Percentiles rank a stretch among this genome's conserved stretches.
phyloP scores from a whole-genome alignment of 2,888 invertebrate genomes.

The Acleris laterana region DNA sequence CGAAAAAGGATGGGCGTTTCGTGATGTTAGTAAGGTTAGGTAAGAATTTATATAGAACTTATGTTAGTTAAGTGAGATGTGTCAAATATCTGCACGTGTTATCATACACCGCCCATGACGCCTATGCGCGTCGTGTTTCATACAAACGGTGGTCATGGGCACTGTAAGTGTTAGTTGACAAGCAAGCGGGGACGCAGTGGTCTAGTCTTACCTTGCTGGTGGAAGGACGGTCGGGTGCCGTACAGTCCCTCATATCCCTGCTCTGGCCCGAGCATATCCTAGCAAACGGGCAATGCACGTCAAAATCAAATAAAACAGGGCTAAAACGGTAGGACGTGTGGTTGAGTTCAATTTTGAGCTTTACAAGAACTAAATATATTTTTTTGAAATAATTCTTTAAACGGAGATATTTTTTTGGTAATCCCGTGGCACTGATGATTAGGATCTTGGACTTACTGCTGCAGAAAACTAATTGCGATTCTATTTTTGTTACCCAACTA shows the following conservation, averaged over 20 bases:
- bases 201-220: slow-evolving; percentile 90
- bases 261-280: slow-evolving; percentile 96
- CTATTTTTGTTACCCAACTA: too few relatives aligned
- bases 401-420: background rate
- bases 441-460: background rate
- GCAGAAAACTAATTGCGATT: background rate
- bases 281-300: slow-evolving; percentile 68
- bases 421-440: background rate
- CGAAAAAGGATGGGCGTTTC: background rate
- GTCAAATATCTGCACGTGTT: slow-evolving; percentile 32
- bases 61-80: slow-evolving; percentile 16
- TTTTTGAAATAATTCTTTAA: background rate
- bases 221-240: slow-evolving; percentile 95
- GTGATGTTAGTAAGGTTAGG: slow-evolving; percentile 17
- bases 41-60: slow-evolving; percentile 10
- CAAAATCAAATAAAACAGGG: slow-evolving; percentile 52
- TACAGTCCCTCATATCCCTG: slow-evolving; percentile 97
- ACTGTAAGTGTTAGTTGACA: slow-evolving; percentile 18
- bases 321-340: slow-evolving; percentile 45
- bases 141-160: too few relatives aligned
- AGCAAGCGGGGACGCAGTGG: slow-evolving; percentile 11
- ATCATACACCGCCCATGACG: too few relatives aligned
- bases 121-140: too few relatives aligned
- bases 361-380: too few relatives aligned
- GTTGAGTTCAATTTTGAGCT: slow-evolving; percentile 25